A percentile compares a stretch with the other conserved stretches of the same genome.
Conservation (phyloP, 2,797 vertebrate species). For the Etheostoma perlongum region DNA sequence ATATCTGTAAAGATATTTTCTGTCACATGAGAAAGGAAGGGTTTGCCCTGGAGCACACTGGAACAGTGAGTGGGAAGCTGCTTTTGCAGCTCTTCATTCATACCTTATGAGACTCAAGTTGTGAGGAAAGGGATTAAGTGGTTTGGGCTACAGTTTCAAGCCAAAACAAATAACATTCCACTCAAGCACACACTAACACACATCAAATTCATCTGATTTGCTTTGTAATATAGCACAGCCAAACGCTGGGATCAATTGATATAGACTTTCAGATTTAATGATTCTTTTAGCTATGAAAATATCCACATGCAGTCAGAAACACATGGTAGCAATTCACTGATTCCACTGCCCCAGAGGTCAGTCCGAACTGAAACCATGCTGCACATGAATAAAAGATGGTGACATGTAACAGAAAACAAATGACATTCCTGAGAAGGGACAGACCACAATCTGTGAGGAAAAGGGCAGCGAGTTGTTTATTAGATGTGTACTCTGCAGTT, state of each 20-base stretch:
- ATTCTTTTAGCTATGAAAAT: slow-evolving; percentile 7
- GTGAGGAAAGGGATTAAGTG: slow-evolving; percentile 43
- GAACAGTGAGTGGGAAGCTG: slow-evolving; percentile 44
- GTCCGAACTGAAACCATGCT: slow-evolving; percentile 19
- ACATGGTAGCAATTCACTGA: slow-evolving; percentile 30
- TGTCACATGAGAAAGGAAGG: slow-evolving; percentile 43
- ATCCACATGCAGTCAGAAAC: slow-evolving; percentile 35
- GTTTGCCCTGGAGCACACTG: slow-evolving; percentile 35
- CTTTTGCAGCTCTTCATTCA: slow-evolving; percentile 39
- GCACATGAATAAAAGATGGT: slow-evolving; percentile 33
- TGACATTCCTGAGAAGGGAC: slow-evolving; percentile 8
- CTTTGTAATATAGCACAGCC: not conserved
- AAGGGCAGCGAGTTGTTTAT: slow-evolving; percentile 59
- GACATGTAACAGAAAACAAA: slow-evolving; percentile 20
- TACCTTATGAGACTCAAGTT: slow-evolving; percentile 26
- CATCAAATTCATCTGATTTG: slow-evolving; percentile 13
- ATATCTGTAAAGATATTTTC: slow-evolving; percentile 56
- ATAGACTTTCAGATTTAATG: slow-evolving; percentile 18
- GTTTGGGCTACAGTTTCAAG: slow-evolving; percentile 27
- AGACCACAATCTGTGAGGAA: not conserved
- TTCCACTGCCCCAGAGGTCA: slow-evolving; percentile 46
- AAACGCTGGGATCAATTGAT: slow-evolving; percentile 17
- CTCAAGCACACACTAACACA: slow-evolving; percentile 15
- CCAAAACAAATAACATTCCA: slow-evolving; percentile 41
- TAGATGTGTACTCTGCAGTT: slow-evolving; percentile 56